Evolutionary conservation across 2,888 invertebrate species (phyloP).

Genomic region (Amphiduros pacificus): DNA sequence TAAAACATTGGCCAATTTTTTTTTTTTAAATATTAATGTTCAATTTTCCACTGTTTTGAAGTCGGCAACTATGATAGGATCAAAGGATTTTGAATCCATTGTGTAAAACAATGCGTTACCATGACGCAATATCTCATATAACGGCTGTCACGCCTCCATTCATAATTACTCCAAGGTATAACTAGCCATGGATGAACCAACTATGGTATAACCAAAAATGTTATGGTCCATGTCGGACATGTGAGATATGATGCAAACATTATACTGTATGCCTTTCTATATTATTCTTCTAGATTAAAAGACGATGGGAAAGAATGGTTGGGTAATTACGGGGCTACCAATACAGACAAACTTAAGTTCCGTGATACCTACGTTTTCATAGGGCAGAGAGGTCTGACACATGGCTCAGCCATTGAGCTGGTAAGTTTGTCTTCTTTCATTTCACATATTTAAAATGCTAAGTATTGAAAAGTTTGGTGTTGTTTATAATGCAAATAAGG

Average conservation of each 20-base stretch:
- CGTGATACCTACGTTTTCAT: constrained; percentile 54
- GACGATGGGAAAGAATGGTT: constrained; percentile 48
- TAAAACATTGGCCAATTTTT: no score
- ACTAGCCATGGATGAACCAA: background rate
- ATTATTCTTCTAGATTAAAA: constrained; percentile 43
- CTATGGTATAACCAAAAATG: background rate
- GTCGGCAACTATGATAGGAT: no score
- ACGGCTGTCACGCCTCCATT: no score
- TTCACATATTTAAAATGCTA: background rate
- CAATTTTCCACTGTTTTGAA: no score
- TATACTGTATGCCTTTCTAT: background rate
- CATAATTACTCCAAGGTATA: no score
- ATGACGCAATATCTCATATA: no score
- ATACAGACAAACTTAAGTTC: constrained; percentile 46
- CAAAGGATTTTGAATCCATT: no score
- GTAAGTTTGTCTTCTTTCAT: constrained; percentile 23
- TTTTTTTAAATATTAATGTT: no score
- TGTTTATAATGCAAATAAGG: background rate
- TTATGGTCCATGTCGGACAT: background rate
- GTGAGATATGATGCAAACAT: background rate
- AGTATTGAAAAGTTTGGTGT: background rate
- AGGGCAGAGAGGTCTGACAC: constrained; percentile 48
- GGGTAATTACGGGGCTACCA: constrained; percentile 47
- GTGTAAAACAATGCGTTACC: no score
- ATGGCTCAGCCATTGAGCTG: constrained; percentile 53